Evolutionary conservation across 2,888 invertebrate genomes (phyloP), one percentile per base, ranked within the genome.

Genomic region (Eremobia ochroleuca): DNA sequence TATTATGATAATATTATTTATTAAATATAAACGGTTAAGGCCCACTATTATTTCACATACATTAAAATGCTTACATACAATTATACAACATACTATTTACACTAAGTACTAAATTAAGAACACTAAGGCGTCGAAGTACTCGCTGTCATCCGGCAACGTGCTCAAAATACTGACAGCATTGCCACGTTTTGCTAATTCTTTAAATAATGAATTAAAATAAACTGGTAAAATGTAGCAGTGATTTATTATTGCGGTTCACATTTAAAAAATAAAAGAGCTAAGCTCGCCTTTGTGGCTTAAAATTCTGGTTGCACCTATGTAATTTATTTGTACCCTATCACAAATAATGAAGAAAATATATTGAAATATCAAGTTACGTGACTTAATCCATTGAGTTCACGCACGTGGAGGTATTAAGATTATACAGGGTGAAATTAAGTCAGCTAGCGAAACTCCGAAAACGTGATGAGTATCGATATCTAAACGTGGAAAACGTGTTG

Each of bases 311-410:
- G 28, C n/a, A n/a, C n/a, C n/a, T 66, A 9, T 37, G n/a, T 52
- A 61, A 61, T 77, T 49, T 34, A 66, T 67, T 46, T 59, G 76
- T n/a, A 52, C 49, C 31, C 2, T 49, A 40, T 31, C n/a, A 49
- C 40, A 37, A 37, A 66, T 31, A 61, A 77, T 40, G 28, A 21
- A 66, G 49, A 77, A 76, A 67, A 68, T 18, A 68, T 43, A 62
- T 61, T 34, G 34, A 43, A 77, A 43, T 77, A 77, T 52, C 49
- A 68, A 34, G 49, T 68, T 77, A 68, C 40, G 59, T 68, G 40
- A 61, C 76, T 68, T 67, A 40, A 68, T 77, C 34, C 49, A 43
- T 59, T 13, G 34, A 25, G 21, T n/a, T 43, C n/a, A 49, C 15
- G 15, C n/a, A 58, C 13, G 5, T 37, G 31, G 5, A 21, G n/a